These are phyloP conservation scores for Psylliodes chrysocephalus DNA, from an alignment of 2,888 invertebrate species.

Conservation along the genomic window DNA sequence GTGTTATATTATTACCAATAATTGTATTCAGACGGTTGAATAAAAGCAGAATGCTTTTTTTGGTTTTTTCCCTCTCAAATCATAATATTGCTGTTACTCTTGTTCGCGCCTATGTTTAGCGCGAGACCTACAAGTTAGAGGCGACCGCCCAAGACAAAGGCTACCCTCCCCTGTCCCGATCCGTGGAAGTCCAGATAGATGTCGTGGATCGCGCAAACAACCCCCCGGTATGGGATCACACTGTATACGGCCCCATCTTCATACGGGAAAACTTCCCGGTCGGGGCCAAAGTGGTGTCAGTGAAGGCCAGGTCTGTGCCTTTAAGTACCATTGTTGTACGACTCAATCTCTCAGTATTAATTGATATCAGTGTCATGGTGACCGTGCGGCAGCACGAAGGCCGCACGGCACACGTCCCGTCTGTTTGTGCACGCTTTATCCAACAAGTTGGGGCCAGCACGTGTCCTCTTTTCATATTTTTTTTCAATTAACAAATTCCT, in stretches of 20 bases:
- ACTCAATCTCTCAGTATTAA: slow-evolving; percentile 52
- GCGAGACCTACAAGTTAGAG: slow-evolving; percentile 97
- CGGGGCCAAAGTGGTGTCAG: slow-evolving; percentile 96
- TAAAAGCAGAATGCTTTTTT: slow-evolving; percentile 11
- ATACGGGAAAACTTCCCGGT: slow-evolving; percentile 98
- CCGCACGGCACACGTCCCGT: slow-evolving; percentile 63
- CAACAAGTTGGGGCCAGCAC: slow-evolving; percentile 68
- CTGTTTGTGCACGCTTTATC: slow-evolving; percentile 65
- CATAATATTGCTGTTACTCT: slow-evolving; percentile 43
- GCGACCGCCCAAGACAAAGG: slow-evolving; percentile 99
- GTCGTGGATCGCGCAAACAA: slow-evolving; percentile 98
- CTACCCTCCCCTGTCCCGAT: slow-evolving; percentile 92
- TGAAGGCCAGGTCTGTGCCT: slow-evolving; percentile 96
- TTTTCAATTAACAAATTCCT: slow-evolving; percentile 36
- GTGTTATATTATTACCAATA: background rate
- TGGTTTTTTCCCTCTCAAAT: slow-evolving; percentile 33
- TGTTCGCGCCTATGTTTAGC: slow-evolving; percentile 66
- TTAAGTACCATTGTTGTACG: slow-evolving; percentile 40
- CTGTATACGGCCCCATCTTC: slow-evolving; percentile 96
- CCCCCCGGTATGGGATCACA: slow-evolving; percentile 97
- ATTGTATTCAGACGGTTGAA: slow-evolving; percentile 5
- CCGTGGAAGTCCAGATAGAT: slow-evolving; percentile 98
- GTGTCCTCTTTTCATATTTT: slow-evolving; percentile 64
- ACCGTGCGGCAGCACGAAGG: slow-evolving; percentile 62
- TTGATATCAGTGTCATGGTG: slow-evolving; percentile 47